Evolutionary conservation across 1,140 invertebrate species (phyloP).

Genomic region (Drosophila leontia): DNA sequence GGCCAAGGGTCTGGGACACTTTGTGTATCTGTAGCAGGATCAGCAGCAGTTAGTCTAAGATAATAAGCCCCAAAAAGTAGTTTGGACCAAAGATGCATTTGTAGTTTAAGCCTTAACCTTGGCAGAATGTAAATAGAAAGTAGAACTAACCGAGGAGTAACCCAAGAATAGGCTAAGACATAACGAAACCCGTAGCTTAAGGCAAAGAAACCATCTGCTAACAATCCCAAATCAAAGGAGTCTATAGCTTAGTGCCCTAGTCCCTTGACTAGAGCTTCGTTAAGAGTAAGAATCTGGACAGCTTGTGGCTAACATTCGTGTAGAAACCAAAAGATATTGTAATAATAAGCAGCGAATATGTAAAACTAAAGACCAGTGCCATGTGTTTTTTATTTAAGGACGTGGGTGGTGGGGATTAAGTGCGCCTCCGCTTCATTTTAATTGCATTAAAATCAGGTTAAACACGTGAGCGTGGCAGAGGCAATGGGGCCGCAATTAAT

Average conservation of each 20-base stretch:
- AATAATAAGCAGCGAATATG: constrained; percentile 50
- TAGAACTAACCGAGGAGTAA: not conserved
- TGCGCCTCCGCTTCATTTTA: constrained; percentile 22
- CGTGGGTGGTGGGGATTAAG: not conserved
- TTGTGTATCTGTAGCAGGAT: constrained; percentile 76
- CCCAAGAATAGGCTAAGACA: constrained; percentile 1
- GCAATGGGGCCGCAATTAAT: constrained; percentile 60
- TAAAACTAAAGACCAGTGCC: constrained; percentile 6
- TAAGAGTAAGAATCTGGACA: constrained; percentile 47
- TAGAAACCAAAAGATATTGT: constrained; percentile 75
- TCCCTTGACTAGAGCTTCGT: constrained; percentile 48
- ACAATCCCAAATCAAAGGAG: constrained; percentile 63
- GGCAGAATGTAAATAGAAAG: constrained; percentile 47
- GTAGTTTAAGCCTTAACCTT: constrained; percentile 52
- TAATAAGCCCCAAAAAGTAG: constrained; percentile 9
- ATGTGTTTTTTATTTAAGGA: constrained; percentile 1
- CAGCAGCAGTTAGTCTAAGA: constrained; percentile 49
- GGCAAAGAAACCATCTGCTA: constrained; percentile 49
- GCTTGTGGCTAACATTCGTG: constrained; percentile 39
- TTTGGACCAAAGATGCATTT: constrained; percentile 81
- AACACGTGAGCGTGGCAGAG: constrained; percentile 17
- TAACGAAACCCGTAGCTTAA: constrained; percentile 8
- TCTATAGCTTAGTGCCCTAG: constrained; percentile 75
- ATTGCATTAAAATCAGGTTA: constrained; percentile 54
- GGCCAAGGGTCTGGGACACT: constrained; percentile 80